Percentiles rank a stretch among this genome's conserved stretches.
phyloP scores from a whole-genome alignment of 2,888 invertebrate genomes.

The Corythucha ciliata region DNA sequence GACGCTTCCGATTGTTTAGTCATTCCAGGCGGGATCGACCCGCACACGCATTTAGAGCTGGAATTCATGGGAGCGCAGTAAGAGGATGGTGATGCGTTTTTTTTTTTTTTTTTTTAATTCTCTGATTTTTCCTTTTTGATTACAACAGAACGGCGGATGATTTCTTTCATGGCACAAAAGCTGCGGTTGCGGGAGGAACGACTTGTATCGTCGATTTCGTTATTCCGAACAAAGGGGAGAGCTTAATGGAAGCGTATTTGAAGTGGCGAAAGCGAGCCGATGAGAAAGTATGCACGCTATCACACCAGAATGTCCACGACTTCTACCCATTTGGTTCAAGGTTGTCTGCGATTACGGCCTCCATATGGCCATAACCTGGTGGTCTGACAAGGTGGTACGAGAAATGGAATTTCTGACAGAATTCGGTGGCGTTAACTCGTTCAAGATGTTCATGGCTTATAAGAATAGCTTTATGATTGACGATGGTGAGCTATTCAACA shows the following conservation, averaged over 20 bases:
- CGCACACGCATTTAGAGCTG: constrained; percentile 93
- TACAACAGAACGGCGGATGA: constrained; percentile 87
- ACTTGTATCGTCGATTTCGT: constrained; percentile 95
- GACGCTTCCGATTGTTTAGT: constrained; percentile 88
- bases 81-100: too few species aligned
- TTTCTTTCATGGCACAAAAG: constrained; percentile 94
- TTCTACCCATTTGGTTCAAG: too few species aligned
- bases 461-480: constrained; percentile 79
- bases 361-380: constrained; percentile 85
- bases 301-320: too few species aligned
- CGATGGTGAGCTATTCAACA: constrained; percentile 80
- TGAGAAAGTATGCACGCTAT: constrained; percentile 89
- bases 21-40: constrained; percentile 93
- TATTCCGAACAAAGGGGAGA: constrained; percentile 70
- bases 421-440: constrained; percentile 86
- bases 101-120: too few species aligned
- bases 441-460: constrained; percentile 98
- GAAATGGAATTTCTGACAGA: constrained; percentile 81
- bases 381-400: constrained; percentile 61
- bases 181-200: constrained; percentile 95
- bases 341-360: constrained; percentile 81
- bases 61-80: constrained; percentile 81
- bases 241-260: constrained; percentile 80
- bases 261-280: constrained; percentile 88
- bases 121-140: too few species aligned